These are phyloP conservation scores for Neofelis nebulosa DNA, from an alignment of 2,113 vertebrate species.

Conservation along the genomic window DNA sequence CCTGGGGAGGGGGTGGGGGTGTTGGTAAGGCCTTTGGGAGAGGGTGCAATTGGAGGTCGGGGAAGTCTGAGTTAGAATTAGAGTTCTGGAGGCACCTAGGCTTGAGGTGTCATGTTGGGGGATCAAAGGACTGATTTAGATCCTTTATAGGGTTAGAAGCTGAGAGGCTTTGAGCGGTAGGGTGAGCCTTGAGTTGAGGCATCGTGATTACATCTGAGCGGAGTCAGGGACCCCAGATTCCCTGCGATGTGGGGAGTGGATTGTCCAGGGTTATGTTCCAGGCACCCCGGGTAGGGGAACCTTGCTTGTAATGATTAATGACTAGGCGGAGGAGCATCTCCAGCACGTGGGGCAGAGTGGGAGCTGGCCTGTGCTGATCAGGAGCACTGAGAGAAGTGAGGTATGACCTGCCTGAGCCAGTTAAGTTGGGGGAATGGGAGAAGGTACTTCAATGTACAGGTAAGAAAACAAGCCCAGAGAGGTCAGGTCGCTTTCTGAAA, in stretches of 20 bases:
- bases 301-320: slow-evolving; percentile 2
- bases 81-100: background rate
- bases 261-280: background rate
- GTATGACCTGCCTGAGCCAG: background rate
- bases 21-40: background rate
- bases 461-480: background rate
- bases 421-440: background rate
- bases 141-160: background rate
- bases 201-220: background rate
- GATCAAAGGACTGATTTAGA: background rate
- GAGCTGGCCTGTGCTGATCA: background rate
- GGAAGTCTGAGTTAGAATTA: background rate
- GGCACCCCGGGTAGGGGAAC: background rate
- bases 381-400: background rate
- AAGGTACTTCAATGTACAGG: background rate
- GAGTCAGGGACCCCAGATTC: background rate
- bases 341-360: background rate
- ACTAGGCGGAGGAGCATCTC: background rate
- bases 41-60: background rate
- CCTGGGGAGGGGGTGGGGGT: background rate
- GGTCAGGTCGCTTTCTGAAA: background rate
- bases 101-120: background rate
- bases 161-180: background rate
- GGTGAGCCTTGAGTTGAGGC: background rate
- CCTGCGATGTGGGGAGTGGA: background rate